Conservation (phyloP, 2,113 vertebrate species). For the Chaenocephalus aceratus region DNA sequence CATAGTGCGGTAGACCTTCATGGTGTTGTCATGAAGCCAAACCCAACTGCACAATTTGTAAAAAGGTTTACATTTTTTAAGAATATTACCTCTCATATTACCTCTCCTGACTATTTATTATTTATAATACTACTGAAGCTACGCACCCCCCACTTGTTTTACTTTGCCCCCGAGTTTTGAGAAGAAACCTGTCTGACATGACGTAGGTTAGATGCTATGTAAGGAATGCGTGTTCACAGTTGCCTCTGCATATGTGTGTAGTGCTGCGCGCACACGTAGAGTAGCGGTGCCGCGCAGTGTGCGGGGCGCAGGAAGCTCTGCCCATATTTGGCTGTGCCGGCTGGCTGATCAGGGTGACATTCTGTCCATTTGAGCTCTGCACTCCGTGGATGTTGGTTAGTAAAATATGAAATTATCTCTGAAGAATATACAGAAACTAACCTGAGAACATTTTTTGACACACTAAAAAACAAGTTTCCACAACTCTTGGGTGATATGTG, state of each 20-base stretch:
- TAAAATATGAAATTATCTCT: not conserved
- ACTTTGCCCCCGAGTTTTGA: constrained; percentile 38
- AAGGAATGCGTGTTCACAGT: constrained; percentile 61
- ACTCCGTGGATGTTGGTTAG: not conserved
- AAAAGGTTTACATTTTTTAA: not conserved
- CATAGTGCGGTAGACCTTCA: constrained; percentile 11
- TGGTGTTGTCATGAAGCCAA: constrained; percentile 7
- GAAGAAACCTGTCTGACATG: constrained; percentile 57
- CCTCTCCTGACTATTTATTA: not conserved
- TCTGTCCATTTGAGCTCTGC: constrained; percentile 3
- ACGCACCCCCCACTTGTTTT: not conserved
- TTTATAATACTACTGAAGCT: too few relatives aligned
- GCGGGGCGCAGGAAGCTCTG: constrained; percentile 66
- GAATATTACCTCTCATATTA: not conserved
- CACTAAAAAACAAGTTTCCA: not conserved
- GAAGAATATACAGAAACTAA: not conserved
- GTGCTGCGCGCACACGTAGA: constrained; percentile 1
- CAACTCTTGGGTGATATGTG: too few relatives aligned
- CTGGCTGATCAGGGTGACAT: constrained; percentile 38
- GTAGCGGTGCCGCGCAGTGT: constrained; percentile 30
- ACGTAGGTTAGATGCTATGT: constrained; percentile 66
- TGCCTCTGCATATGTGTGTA: constrained; percentile 2
- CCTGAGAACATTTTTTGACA: not conserved
- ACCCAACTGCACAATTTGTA: not conserved
- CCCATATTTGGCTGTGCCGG: constrained; percentile 66